Evolutionary conservation across 2,888 invertebrate genomes (phyloP).

Genomic region (Plagodis pulveraria): DNA sequence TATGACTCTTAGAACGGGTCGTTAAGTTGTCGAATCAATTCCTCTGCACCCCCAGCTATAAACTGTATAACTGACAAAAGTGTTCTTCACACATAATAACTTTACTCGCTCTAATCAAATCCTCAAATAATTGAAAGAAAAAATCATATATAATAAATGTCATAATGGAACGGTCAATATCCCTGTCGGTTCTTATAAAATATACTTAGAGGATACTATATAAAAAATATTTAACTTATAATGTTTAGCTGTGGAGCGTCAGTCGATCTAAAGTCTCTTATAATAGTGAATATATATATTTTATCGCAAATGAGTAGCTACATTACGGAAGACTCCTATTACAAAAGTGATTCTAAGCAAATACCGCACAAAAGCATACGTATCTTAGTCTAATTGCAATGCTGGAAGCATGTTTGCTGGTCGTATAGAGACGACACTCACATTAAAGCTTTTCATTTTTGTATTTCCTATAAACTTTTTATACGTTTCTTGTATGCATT

Average conservation of each 20-base stretch:
- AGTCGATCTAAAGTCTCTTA: too few relatives aligned
- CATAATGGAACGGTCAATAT: slow-evolving; percentile 49
- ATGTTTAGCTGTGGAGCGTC: too few relatives aligned
- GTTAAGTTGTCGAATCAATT: slow-evolving; percentile 82
- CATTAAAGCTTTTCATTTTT: slow-evolving; percentile 18
- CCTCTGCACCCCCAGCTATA: slow-evolving; percentile 65
- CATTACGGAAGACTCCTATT: slow-evolving; percentile 19
- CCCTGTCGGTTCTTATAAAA: slow-evolving; percentile 46
- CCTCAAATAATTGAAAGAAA: too few relatives aligned
- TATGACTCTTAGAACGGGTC: slow-evolving; percentile 81
- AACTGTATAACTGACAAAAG: slow-evolving; percentile 34
- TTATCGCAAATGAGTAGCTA: slow-evolving; percentile 17
- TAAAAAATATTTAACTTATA: too few relatives aligned
- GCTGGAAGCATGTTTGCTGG: slow-evolving; percentile 28
- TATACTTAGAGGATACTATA: slow-evolving; percentile 40
- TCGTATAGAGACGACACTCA: background rate
- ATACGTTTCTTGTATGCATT: slow-evolving; percentile 5
- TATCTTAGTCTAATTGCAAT: slow-evolving; percentile 30
- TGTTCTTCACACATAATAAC: too few relatives aligned
- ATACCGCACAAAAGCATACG: slow-evolving; percentile 33
- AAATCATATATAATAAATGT: slow-evolving; percentile 33
- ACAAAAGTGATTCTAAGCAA: slow-evolving; percentile 34
- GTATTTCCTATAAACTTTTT: slow-evolving; percentile 7
- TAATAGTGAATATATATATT: too few relatives aligned
- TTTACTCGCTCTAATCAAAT: too few relatives aligned